These are phyloP conservation scores for Orthonevra nobilis DNA, from an alignment of 2,888 invertebrate genomes.

Conservation along the genomic window DNA sequence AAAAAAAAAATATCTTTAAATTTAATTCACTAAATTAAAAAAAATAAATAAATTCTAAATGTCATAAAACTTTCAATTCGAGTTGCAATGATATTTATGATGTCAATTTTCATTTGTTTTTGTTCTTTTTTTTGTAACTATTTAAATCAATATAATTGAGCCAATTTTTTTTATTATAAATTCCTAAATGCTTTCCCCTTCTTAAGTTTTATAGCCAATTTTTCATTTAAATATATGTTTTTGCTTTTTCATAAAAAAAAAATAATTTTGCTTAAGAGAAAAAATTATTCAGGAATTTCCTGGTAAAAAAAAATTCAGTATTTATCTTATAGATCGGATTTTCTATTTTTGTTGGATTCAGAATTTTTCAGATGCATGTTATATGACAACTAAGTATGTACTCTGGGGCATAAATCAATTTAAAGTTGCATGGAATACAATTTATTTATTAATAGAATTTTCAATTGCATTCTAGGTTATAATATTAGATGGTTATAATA, in stretches of 20 bases:
- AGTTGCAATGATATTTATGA: conserved; percentile 59
- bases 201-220: conserved; percentile 28
- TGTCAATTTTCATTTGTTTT: background rate
- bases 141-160: conserved; percentile 20
- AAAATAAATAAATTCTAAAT: conserved; percentile 30
- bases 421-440: conserved; percentile 48
- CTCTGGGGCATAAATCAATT: conserved; percentile 35
- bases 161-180: conserved; percentile 34
- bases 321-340: conserved; percentile 13
- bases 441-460: conserved; percentile 43
- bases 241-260: conserved; percentile 12
- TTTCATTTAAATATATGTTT: background rate
- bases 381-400: conserved; percentile 52
- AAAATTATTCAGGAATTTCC: conserved; percentile 24
- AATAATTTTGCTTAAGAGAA: conserved; percentile 31
- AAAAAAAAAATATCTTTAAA: conserved; percentile 19
- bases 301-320: conserved; percentile 2
- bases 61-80: conserved; percentile 54
- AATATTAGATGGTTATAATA: conserved; percentile 23
- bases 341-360: conserved; percentile 18
- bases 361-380: conserved; percentile 53
- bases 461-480: conserved; percentile 64
- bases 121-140: too few relatives aligned
- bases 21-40: conserved; percentile 12
- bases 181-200: conserved; percentile 46